Percentiles rank a stretch among this genome's conserved stretches.
Evolutionary conservation across 2,888 invertebrate species (phyloP).

Genomic region (Drymonia ruficornis): DNA sequence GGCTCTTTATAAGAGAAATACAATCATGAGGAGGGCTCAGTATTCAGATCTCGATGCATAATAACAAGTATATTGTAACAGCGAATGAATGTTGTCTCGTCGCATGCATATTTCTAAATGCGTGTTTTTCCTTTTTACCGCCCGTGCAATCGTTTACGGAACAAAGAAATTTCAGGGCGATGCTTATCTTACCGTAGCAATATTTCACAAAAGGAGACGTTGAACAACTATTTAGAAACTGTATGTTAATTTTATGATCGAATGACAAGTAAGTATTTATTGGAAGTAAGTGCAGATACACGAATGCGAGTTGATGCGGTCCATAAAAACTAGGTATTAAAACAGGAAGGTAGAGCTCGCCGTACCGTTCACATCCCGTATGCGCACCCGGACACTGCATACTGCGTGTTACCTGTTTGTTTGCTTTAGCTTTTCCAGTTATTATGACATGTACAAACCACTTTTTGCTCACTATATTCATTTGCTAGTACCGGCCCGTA

Average conservation of each 20-base stretch:
- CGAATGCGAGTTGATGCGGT: conserved; percentile 58
- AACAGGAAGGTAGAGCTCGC: conserved; percentile 61
- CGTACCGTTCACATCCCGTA: conserved; percentile 67
- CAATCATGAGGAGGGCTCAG: conserved; percentile 64
- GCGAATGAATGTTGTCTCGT: conserved; percentile 53
- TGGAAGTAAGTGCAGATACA: conserved; percentile 38
- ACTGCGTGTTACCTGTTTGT: conserved; percentile 59
- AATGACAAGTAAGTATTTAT: conserved; percentile 12
- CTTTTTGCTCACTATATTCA: conserved; percentile 50
- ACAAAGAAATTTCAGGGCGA: conserved; percentile 30
- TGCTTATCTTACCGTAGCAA: conserved; percentile 7
- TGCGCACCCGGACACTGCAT: conserved; percentile 70
- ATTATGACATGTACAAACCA: conserved; percentile 59
- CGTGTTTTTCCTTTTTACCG: conserved; percentile 40
- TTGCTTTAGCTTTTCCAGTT: conserved; percentile 63
- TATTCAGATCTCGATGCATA: conserved; percentile 68
- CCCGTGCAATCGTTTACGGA: conserved; percentile 65
- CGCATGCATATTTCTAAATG: conserved; percentile 48
- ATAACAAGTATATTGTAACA: conserved; percentile 67
- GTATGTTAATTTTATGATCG: background rate
- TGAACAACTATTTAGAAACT: background rate
- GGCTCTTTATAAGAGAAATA: conserved; percentile 77
- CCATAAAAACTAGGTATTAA: conserved; percentile 66
- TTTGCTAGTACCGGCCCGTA: conserved; percentile 35
- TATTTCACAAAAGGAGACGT: no score